These are phyloP conservation scores for Cephalotes varians DNA, from an alignment of 2,888 invertebrate genomes.

Conservation along the genomic window DNA sequence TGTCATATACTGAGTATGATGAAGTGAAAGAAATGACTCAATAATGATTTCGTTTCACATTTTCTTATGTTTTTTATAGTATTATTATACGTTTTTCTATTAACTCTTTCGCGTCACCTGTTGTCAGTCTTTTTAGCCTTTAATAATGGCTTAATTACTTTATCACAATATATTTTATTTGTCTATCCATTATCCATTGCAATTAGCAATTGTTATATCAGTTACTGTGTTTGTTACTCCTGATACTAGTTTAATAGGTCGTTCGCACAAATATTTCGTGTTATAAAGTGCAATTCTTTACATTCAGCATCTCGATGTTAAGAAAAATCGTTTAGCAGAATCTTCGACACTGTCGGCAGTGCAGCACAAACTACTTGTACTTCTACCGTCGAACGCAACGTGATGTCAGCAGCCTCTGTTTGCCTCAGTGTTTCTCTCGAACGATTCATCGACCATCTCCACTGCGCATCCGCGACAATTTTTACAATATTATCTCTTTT, in stretches of 20 bases:
- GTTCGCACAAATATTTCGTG: background rate
- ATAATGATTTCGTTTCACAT: no score
- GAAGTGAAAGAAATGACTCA: no score
- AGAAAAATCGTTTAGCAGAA: background rate
- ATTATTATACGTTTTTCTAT: no score
- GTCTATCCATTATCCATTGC: no score
- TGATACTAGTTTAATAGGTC: background rate
- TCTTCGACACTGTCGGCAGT: slow-evolving; percentile 1
- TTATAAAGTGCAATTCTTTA: background rate
- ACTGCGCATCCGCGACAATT: slow-evolving; percentile 6
- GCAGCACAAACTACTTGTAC: background rate
- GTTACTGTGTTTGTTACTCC: background rate
- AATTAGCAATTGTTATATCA: background rate
- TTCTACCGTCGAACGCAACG: background rate
- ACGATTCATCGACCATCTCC: background rate
- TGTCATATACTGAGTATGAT: no score
- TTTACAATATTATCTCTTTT: background rate
- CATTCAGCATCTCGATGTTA: background rate
- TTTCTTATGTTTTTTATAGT: no score
- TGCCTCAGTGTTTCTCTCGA: background rate
- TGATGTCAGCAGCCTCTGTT: background rate
- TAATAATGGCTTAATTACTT: no score
- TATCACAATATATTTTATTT: no score
- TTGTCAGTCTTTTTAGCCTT: no score
- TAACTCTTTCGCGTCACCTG: no score